Evolutionary conservation across 2,797 vertebrate genomes (phyloP), one percentile per base, ranked within the genome.

Genomic region (Crax fasciolata): DNA sequence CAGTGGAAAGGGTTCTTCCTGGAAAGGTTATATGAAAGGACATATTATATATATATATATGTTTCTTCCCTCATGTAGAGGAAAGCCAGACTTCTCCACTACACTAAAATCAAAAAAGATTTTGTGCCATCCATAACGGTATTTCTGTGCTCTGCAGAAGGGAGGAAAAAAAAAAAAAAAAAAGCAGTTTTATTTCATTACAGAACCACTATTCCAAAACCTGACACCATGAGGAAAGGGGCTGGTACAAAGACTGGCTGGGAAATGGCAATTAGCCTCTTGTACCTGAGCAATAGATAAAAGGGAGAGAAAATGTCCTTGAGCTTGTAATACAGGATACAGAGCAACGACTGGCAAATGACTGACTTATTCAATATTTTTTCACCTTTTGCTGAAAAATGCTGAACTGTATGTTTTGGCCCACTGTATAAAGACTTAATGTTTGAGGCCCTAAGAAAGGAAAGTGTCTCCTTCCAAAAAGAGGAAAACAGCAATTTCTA

Each of bases 331-430:
- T 17, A 48, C 57, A 54, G 65, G 25, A 81, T 77, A 77, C 41
- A 51, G 38, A 96, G 54, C 41, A 88, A 94, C 28, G 39, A 61
- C 25, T 61, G 57, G 62, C 54, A 96, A 91, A 78, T 32, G 57
- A 19, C 35, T 35, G 35, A 35, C 35, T 35, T 35, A 35, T 35
- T 35, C 71, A 52, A 66, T 44, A 8, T 13, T 11, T 44, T 24
- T 32, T 30, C 11, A 35, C 18, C 58, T 62, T 58, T 61, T 55
- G 16, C 15, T 81, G 81, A 57, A 85, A 92, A 84, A 84, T 6
- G 41, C 77, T 48, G 30, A 94, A 63, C 58, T 84, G 81, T 82
- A 67, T 89, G 38, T 83, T 96, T 96, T 94, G 93, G 88, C 79
- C 77, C 82, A 89, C 9, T 77, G 63, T 62, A 85, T 63, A 77